Evolutionary conservation across 2,888 invertebrate species (phyloP).

Genomic region (Zygaena filipendulae): DNA sequence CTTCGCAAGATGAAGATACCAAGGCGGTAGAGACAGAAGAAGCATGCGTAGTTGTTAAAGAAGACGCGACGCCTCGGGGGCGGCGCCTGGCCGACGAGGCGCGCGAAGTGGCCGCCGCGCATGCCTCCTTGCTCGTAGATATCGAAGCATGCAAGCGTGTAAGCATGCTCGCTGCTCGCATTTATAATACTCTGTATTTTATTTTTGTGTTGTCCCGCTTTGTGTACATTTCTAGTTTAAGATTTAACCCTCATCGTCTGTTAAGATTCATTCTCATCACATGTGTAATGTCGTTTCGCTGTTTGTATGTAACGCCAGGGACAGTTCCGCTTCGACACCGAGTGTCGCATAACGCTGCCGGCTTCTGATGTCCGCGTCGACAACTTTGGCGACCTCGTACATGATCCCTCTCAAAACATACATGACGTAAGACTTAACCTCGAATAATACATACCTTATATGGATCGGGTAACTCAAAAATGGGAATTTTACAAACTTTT

Average conservation of each 20-base stretch:
- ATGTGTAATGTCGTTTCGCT: slow-evolving; percentile 22
- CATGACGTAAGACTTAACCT: slow-evolving; percentile 67
- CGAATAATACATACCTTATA: too few relatives aligned
- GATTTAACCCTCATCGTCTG: neutral
- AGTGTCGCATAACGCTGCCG: slow-evolving; percentile 80
- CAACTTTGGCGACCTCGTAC: slow-evolving; percentile 55
- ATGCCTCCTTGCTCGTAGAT: slow-evolving; percentile 66
- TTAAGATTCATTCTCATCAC: slow-evolving; percentile 26
- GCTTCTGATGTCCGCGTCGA: slow-evolving; percentile 79
- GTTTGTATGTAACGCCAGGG: slow-evolving; percentile 70
- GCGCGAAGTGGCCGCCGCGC: slow-evolving; percentile 60
- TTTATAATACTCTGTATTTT: slow-evolving; percentile 18
- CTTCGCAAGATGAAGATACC: slow-evolving; percentile 40
- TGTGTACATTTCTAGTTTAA: slow-evolving; percentile 15
- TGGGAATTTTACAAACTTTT: neutral
- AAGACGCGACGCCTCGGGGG: slow-evolving; percentile 52
- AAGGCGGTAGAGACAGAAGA: slow-evolving; percentile 32
- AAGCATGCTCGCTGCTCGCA: slow-evolving; percentile 71
- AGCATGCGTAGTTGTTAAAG: slow-evolving; percentile 59
- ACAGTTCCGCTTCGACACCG: slow-evolving; percentile 91
- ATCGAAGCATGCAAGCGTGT: slow-evolving; percentile 76
- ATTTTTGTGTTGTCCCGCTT: slow-evolving; percentile 29
- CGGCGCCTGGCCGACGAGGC: slow-evolving; percentile 58
- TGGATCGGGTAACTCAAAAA: neutral
- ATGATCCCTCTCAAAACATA: slow-evolving; percentile 59